These are phyloP conservation scores for Caracal caracal DNA, from an alignment of 2,113 vertebrate species.

Conservation along the genomic window DNA sequence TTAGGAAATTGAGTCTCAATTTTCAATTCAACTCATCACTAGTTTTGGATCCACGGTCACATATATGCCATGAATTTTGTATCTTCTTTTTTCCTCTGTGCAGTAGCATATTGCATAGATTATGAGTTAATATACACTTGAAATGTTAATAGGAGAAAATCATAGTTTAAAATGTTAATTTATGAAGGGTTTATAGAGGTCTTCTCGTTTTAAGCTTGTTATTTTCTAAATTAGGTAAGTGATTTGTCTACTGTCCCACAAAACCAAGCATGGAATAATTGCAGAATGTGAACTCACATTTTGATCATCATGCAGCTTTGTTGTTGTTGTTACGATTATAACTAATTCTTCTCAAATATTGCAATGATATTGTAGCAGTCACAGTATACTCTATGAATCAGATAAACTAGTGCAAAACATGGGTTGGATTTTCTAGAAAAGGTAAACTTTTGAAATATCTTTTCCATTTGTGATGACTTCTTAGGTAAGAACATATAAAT, in stretches of 20 bases:
- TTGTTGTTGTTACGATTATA: neutral
- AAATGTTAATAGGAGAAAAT: slow-evolving; percentile 9
- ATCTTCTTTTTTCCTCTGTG: neutral
- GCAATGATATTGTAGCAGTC: neutral
- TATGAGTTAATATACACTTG: neutral
- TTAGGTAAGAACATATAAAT: neutral
- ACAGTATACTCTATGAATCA: neutral
- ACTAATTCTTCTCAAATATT: neutral
- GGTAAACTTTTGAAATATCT: neutral
- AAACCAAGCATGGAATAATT: neutral
- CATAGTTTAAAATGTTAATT: neutral
- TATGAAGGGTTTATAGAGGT: neutral
- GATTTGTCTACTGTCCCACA: neutral
- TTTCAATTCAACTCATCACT: neutral
- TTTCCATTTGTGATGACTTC: neutral
- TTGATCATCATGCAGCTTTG: neutral
- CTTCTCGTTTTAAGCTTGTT: neutral
- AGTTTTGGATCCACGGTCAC: neutral
- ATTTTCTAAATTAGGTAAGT: neutral
- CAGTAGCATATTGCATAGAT: neutral
- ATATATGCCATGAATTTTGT: neutral
- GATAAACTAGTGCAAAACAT: neutral
- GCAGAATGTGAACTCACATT: neutral
- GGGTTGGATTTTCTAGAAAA: neutral
- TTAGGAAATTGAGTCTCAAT: neutral